These are phyloP conservation scores for Ochropleura leucogaster DNA, from an alignment of 2,888 invertebrate genomes.

Conservation along the genomic window DNA sequence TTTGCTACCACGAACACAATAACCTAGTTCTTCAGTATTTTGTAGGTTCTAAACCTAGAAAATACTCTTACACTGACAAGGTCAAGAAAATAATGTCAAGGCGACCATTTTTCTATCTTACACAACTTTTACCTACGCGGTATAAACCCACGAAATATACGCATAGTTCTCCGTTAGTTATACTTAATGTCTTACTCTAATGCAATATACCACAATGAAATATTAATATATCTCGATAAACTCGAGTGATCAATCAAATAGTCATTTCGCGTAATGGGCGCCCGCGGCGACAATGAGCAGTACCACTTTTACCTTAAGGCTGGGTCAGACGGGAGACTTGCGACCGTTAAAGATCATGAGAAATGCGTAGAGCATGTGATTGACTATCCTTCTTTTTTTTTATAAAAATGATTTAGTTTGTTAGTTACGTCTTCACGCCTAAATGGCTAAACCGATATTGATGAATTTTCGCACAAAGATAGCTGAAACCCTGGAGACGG, in stretches of 20 bases:
- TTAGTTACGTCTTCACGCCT: too few relatives aligned
- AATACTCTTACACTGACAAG: background rate
- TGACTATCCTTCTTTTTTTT: too few relatives aligned
- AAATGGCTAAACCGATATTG: too few relatives aligned
- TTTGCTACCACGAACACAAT: background rate
- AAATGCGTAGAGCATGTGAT: too few relatives aligned
- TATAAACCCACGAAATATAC: conserved; percentile 32
- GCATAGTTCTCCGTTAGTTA: conserved; percentile 28
- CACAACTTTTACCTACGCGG: conserved; percentile 21
- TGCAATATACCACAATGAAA: conserved; percentile 52
- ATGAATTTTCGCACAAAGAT: too few relatives aligned
- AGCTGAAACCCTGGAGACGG: too few relatives aligned
- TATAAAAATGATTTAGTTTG: too few relatives aligned
- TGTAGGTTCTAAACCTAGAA: conserved; percentile 11
- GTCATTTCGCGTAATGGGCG: conserved; percentile 62
- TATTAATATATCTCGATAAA: conserved; percentile 59
- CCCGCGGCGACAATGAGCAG: conserved; percentile 53
- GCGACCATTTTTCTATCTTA: conserved; percentile 26
- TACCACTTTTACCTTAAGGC: conserved; percentile 47
- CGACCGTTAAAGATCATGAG: background rate
- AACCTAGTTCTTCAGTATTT: background rate
- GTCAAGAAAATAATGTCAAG: conserved; percentile 36
- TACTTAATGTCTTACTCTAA: conserved; percentile 37
- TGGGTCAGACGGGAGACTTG: background rate
- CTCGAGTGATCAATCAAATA: conserved; percentile 61